Evolutionary conservation across 1,140 invertebrate genomes (phyloP).

Genomic region (Drosophila virilis): DNA sequence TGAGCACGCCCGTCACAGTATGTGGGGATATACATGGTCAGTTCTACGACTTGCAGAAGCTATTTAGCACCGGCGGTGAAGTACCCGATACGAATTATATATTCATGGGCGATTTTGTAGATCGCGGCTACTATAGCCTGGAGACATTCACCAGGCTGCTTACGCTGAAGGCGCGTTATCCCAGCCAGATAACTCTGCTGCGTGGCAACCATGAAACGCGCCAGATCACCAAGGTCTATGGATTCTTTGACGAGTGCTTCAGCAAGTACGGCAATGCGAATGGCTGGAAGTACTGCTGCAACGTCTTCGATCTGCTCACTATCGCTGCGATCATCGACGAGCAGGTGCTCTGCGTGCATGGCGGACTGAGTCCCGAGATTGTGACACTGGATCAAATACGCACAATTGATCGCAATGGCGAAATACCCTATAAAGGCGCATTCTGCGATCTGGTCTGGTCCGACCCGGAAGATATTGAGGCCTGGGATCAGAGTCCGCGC

Average conservation of each 20-base stretch:
- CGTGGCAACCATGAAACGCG: constrained; percentile 99
- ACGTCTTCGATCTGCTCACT: constrained; percentile 98
- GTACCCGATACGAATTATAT: constrained; percentile 97
- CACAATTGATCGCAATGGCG: constrained; percentile 97
- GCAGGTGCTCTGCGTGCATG: constrained; percentile 98
- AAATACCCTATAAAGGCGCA: constrained; percentile 98
- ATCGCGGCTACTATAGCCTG: constrained; percentile 97
- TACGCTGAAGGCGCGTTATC: constrained; percentile 88
- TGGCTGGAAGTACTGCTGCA: constrained; percentile 99
- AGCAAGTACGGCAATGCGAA: constrained; percentile 99
- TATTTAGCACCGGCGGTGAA: constrained; percentile 95
- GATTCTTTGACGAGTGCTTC: constrained; percentile 99
- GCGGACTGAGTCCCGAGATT: constrained; percentile 96
- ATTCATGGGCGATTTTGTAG: constrained; percentile 98
- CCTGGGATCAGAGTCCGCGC: constrained; percentile 92
- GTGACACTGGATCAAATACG: constrained; percentile 96
- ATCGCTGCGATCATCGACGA: constrained; percentile 98
- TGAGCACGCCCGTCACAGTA: constrained; percentile 96
- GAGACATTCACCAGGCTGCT: constrained; percentile 97
- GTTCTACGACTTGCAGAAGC: constrained; percentile 97
- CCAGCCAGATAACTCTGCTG: constrained; percentile 93
- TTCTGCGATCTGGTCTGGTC: constrained; percentile 98
- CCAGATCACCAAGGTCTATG: constrained; percentile 99
- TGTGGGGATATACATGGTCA: constrained; percentile 98
- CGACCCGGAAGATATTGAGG: constrained; percentile 96